Conservation (phyloP, 2,888 invertebrate species). For the Cordylochernes scorpioides region DNA sequence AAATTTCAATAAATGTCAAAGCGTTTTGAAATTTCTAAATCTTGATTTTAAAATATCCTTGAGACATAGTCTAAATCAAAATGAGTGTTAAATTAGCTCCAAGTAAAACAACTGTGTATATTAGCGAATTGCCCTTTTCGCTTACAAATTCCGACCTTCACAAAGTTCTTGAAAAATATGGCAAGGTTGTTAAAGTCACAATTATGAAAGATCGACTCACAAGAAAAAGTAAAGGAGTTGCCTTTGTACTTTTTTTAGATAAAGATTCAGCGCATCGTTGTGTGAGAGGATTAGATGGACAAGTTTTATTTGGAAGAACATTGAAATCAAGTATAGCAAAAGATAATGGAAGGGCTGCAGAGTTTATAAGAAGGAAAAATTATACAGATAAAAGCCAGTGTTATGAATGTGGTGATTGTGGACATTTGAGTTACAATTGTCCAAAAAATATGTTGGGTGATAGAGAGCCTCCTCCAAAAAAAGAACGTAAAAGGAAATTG, state of each 20-base stretch:
- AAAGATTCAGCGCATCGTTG: constrained; percentile 35
- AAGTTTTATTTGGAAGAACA: constrained; percentile 41
- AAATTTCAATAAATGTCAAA: too few species aligned
- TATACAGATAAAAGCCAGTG: constrained; percentile 44
- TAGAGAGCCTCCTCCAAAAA: constrained; percentile 34
- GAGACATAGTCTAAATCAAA: too few species aligned
- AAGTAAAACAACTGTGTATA: constrained; percentile 44
- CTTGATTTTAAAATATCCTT: too few species aligned
- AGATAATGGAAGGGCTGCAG: constrained; percentile 43
- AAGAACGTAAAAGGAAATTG: constrained; percentile 25
- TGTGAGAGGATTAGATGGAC: constrained; percentile 31
- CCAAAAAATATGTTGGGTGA: constrained; percentile 38
- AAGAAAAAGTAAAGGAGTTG: constrained; percentile 41
- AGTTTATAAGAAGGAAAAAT: constrained; percentile 35
- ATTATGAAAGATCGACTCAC: constrained; percentile 36
- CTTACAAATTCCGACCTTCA: constrained; percentile 47
- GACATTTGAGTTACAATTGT: constrained; percentile 44
- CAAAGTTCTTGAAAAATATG: constrained; percentile 40
- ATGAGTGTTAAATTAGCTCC: constrained; percentile 24
- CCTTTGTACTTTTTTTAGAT: constrained; percentile 39
- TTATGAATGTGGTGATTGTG: constrained; percentile 42
- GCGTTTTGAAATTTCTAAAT: too few species aligned
- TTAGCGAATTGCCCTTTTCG: constrained; percentile 42
- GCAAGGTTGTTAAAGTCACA: constrained; percentile 44
- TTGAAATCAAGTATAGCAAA: constrained; percentile 41